Base-by-base conservation (phyloP, 1,140 invertebrate species). In the Archivesica marissinica region DNA sequence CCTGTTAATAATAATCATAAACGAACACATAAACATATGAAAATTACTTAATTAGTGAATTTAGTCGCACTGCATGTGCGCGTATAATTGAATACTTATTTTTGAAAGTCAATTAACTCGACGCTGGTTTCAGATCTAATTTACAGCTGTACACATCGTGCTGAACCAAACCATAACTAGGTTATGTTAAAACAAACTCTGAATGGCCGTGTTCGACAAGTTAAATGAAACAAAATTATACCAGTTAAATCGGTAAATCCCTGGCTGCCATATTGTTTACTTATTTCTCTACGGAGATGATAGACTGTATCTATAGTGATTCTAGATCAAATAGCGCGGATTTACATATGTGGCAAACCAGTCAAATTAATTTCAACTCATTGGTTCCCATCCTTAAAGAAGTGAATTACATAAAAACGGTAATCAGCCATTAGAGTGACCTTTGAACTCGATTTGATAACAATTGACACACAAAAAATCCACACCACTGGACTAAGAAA, bases 241-340 rank as follows among this genome's bases (percentile, higher is more conserved):
- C 44, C 11, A 50, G 44, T 56, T 56, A 56, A 17, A 17, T 56
- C 28, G 52, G 6, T 23, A 56, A 56, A 56, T 20, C 20, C 28
- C 38, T 25, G 30, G 6, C 80, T 52, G 80, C 80, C 80, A 83
- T 83, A 75, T 83, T 83, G 80, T 83, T 83, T 83, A 83, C 56
- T 9, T 23, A 68, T 15, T 44, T 81, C 66, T 30, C 78, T 81
- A 81, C 78, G 78, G 78, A 52, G 78, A 81, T 81, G 11, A 13
- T 54, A 54, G 78, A 70, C 78, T 68, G 78, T 23, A 38, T 52
- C 38, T 23, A n/a, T n/a, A 64, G 33, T 28, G 2, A 72, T 72
- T 70, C 28, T 38, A 33, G 0, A 50, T n/a, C 9, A 33, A 41
- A 39, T 2, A 77, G 28, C 1, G n/a, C 6, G 20, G 2, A 56